Conservation (phyloP, 2,888 invertebrate genomes). For the Mongoloraphidia duomilia region DNA sequence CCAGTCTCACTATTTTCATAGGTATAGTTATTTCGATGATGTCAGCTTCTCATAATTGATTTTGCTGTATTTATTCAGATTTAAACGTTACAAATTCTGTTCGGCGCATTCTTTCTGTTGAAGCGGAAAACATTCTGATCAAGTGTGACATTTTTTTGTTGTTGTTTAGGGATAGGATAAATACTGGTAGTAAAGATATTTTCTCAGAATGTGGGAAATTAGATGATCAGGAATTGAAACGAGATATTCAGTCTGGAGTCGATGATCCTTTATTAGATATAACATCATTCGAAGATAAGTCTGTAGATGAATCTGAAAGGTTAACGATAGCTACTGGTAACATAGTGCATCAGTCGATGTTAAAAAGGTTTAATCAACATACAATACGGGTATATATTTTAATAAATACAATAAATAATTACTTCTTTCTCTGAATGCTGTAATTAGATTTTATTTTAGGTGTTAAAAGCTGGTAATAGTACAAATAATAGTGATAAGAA, state of each 20-base stretch:
- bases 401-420: neutral
- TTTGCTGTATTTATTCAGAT: constrained; percentile 1
- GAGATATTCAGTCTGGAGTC: constrained; percentile 62
- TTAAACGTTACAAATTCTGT: neutral
- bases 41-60: no score
- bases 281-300: constrained; percentile 61
- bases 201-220: constrained; percentile 96
- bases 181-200: constrained; percentile 81
- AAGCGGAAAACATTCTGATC: neutral
- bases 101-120: neutral
- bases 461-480: constrained; percentile 46
- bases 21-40: constrained; percentile 35
- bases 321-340: constrained; percentile 35
- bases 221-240: constrained; percentile 72
- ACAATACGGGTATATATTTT: constrained; percentile 76
- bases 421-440: neutral
- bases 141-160: neutral
- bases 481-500: neutral
- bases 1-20: constrained; percentile 97
- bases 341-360: constrained; percentile 79
- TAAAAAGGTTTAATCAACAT: constrained; percentile 92
- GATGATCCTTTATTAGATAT: constrained; percentile 74
- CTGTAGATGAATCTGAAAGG: constrained; percentile 42
- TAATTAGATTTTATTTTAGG: constrained; percentile 27
- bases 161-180: constrained; percentile 56